phyloP scores from a whole-genome alignment of 2,888 invertebrate species.

The Drosophila niveifrons region DNA sequence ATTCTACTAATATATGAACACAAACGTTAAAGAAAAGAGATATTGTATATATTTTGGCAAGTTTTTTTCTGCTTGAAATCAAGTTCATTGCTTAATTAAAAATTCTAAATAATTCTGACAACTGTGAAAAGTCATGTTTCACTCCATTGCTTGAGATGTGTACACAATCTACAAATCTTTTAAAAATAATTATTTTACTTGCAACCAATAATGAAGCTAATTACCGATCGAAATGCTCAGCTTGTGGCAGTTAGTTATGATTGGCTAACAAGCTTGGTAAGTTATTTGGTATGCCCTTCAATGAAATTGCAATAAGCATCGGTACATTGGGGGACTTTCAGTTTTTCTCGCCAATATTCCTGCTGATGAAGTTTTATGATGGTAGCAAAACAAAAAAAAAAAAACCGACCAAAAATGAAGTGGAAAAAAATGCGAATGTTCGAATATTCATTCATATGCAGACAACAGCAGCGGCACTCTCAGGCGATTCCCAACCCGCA shows the following conservation, averaged over 20 bases:
- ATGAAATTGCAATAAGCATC: conserved; percentile 27
- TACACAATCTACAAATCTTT: no score
- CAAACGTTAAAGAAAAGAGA: no score
- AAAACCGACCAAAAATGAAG: conserved; percentile 40
- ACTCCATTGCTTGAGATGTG: no score
- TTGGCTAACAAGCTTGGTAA: conserved; percentile 20
- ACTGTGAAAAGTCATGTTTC: no score
- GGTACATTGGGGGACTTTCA: conserved; percentile 59
- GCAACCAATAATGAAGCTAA: conserved; percentile 1
- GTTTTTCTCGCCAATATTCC: conserved; percentile 74
- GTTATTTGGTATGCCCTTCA: conserved; percentile 23
- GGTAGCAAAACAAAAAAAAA: conserved; percentile 44
- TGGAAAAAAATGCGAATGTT: conserved; percentile 62
- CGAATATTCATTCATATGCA: conserved; percentile 80
- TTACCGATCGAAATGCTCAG: not conserved
- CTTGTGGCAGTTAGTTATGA: not conserved
- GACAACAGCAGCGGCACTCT: conserved; percentile 54
- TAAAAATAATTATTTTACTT: not conserved
- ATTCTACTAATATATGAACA: no score
- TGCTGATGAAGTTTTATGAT: conserved; percentile 77
- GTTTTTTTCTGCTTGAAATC: no score
- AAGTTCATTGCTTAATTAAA: no score
- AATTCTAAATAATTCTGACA: no score
- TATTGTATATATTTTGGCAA: no score
- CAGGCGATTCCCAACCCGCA: conserved; percentile 21